A percentile compares a stretch with the other conserved stretches of the same genome.
These are phyloP conservation scores for Hydropsyche tenuis DNA, from an alignment of 1,140 invertebrate genomes.

Conservation along the genomic window DNA sequence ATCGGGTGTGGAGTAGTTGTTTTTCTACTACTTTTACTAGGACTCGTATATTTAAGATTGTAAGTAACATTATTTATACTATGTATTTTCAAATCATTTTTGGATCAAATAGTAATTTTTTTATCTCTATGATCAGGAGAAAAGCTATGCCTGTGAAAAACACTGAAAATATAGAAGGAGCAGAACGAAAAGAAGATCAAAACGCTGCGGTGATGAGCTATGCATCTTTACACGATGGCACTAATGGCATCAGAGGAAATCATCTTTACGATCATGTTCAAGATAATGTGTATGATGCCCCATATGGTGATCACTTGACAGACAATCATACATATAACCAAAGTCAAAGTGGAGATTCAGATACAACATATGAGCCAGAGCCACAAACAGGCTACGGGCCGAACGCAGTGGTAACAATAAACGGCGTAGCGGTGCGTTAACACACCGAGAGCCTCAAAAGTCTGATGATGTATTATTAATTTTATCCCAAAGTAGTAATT, in stretches of 20 bases:
- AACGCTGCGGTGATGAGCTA: constrained; percentile 87
- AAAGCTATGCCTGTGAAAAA: constrained; percentile 86
- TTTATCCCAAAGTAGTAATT: constrained; percentile 15
- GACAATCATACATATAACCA: constrained; percentile 60
- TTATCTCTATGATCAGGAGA: constrained; percentile 60
- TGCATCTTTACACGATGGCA: constrained; percentile 73
- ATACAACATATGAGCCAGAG: constrained; percentile 65
- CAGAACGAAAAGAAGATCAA: constrained; percentile 82
- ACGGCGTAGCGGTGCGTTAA: constrained; percentile 59
- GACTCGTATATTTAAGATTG: constrained; percentile 76
- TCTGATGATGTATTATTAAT: constrained; percentile 50
- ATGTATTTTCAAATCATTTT: background rate
- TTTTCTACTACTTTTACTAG: constrained; percentile 76
- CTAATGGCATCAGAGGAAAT: constrained; percentile 62
- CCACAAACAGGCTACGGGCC: constrained; percentile 55
- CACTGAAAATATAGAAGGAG: constrained; percentile 84
- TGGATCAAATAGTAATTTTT: background rate
- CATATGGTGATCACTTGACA: constrained; percentile 63
- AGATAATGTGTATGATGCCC: constrained; percentile 75
- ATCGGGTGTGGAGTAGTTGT: constrained; percentile 79
- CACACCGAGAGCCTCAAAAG: constrained; percentile 49
- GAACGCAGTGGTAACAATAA: constrained; percentile 60
- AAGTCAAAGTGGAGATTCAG: constrained; percentile 54
- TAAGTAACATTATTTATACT: constrained; percentile 58
- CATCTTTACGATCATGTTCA: constrained; percentile 79